Base-by-base conservation (phyloP, 2,888 invertebrate genomes). In the Pyralis farinalis region DNA sequence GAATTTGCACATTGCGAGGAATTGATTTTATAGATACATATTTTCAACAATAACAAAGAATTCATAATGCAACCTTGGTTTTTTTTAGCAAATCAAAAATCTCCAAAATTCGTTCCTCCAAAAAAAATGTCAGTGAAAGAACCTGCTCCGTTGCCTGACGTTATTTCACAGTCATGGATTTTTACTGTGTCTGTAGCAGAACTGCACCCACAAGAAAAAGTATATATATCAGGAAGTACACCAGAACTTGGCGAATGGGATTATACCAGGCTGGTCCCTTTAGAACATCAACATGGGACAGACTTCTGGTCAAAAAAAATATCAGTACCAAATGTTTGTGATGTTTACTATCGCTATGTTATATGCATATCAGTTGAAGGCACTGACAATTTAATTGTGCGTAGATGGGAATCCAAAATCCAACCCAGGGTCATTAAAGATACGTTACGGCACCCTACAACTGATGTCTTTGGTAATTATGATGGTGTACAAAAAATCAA, bases 321-420 rank as follows among this genome's bases (percentile, higher is more conserved):
- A 27, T 85, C 83, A 46, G 90, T 97, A 60, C 95, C 95, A 1
- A 90, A 91, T 42, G 91, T 93, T 46, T 85, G 90, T 55, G 91
- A 92, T 49, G 88, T 96, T 7, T 88, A 91, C 31, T 96, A 94
- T 72, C 92, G 97, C 25, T 97, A 95, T 75, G 93, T 93, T 53
- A 90, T 96, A 45, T 94, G 95, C 69, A 89, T 93, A 33, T 64
- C 93, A 9, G 91, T 93, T 65, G 93, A 94, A 45, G 83, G 88
- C 25, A 86, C 89, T 34, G 72, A 86, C 40, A 84, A 90, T 44
- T 75, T 93, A 7, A 89, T 94, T 44, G 92, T 96, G 8, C 90
- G 94, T 7, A 90, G 91, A 45, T 97, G 97, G 97, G 97, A 97
- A 78, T 94, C 96, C 0, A 92, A 94, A 65, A 76, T 94, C 51